Base-by-base conservation (phyloP, 2,888 invertebrate genomes). In the Cotesia congregata region DNA sequence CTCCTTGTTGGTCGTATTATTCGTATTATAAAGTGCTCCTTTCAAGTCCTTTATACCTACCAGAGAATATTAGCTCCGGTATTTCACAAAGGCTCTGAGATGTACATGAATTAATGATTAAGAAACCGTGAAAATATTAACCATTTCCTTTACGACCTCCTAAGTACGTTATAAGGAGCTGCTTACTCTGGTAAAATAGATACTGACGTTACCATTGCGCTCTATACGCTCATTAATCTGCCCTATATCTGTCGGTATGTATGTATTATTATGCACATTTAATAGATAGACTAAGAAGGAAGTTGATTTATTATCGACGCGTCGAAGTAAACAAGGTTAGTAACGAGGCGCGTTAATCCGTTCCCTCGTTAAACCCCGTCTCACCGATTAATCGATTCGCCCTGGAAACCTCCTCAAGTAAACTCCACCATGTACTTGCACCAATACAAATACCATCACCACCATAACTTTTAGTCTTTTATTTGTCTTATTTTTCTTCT, bases 271-370 rank as follows among this genome's bases (percentile, higher is more conserved):
- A 30, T 30, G 30, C 30, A 30, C 30, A 30, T 30, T 30, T 30
- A 30, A 50, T 50, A 50, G 0, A 9, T 12, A 12, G 50, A 50
- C 61, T 62, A 38, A 50, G 60, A 68, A 74, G 76, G 73, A 72
- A 75, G 80, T 78, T 80, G 80, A 80, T 80, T 80, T 78, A 79
- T 79, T 78, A 76, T 76, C 67, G 71, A 74, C 72, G 74, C 73
- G 75, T 76, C 74, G 69, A 71, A 75, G 75, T 76, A 76, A 76
- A 78, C 75, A 78, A 77, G 74, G 75, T 68, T 76, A 79, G 78
- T 78, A 77, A 69, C 69, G 69, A 77, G 72, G 72, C 67, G 75
- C 73, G 77, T 79, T 79, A 80, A 80, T 79, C 78, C 76, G 65
- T 75, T 64, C 73, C 59, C 77, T 73, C 73, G 76, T 78, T 77